Base-by-base conservation (phyloP, 2,888 invertebrate genomes). In the Ophioninae sp. region DNA sequence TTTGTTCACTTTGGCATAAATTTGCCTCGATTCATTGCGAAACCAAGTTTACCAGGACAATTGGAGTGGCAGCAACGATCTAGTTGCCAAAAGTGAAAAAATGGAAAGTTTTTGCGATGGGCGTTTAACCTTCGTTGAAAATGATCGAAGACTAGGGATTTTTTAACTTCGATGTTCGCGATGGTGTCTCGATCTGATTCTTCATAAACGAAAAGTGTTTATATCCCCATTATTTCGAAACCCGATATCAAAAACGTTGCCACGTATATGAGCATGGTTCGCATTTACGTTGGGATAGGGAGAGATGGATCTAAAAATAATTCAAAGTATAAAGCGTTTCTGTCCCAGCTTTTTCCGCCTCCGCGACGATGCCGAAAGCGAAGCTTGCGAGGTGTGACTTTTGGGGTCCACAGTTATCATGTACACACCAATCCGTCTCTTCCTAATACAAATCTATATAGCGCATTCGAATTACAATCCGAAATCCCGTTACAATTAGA, bases 261-360 rank as follows among this genome's bases (percentile, higher is more conserved):
- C 61, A 62, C 64, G 74, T 67, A 72, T 64, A 72, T 75, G 73
- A 81, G 81, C 74, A 84, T 81, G 70, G 62, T 41, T 56, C 30
- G 75, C 77, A 65, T 81, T 79, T 81, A 76, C 62, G 78, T 81
- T 79, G 81, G 44, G 74, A 78, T 77, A 62, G 50, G 50, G 37
- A 70, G 77, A 64, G 74, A 79, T 75, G 79, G 72, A 76, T 79
- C 84, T 84, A 84, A 84, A 84, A 84, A 84, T 84, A 84, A 79
- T 72, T 44, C 76, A 72, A 81, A 84, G 81, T 79, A 84, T 79
- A 79, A 84, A 79, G 81, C 80, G 67, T 67, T 56, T 74, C 59
- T 75, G 78, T 75, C 79, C 64, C 65, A 57, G 81, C 79, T 84
- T 84, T 84, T 84, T 84, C 78, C 84, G 79, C 81, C 79, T 79